Evolutionary conservation across 2,888 invertebrate species (phyloP).

Genomic region (Copidosoma aretas): DNA sequence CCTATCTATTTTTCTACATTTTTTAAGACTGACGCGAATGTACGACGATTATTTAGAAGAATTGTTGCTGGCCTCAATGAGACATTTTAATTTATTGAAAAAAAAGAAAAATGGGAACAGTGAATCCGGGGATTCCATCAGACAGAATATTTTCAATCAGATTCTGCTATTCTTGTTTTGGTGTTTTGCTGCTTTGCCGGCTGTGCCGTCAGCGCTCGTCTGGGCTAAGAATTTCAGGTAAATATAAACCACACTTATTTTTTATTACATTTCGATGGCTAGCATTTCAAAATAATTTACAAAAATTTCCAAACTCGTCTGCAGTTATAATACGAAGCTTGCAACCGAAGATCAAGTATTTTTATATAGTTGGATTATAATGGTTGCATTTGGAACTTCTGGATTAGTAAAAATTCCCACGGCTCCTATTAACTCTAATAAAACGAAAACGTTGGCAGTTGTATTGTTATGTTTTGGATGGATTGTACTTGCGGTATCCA

Average conservation of each 20-base stretch:
- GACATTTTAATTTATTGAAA: constrained; percentile 62
- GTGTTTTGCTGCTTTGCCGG: constrained; percentile 71
- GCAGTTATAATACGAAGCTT: constrained; percentile 53
- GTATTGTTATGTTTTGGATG: constrained; percentile 53
- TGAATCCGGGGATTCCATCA: constrained; percentile 43
- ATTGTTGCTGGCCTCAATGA: constrained; percentile 65
- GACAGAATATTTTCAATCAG: constrained; percentile 71
- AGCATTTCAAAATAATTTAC: constrained; percentile 1
- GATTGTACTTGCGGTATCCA: constrained; percentile 50
- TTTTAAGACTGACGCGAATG: constrained; percentile 73
- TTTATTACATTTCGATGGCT: background rate
- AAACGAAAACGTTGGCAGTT: constrained; percentile 48
- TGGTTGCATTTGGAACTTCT: constrained; percentile 52
- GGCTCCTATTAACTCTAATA: constrained; percentile 33
- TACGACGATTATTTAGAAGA: constrained; percentile 79
- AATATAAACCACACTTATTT: constrained; percentile 41
- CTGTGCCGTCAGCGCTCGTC: constrained; percentile 75
- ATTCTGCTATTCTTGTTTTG: constrained; percentile 76
- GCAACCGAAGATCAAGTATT: constrained; percentile 55
- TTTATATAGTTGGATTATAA: constrained; percentile 53
- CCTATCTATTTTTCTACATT: constrained; percentile 54
- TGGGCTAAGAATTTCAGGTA: constrained; percentile 85
- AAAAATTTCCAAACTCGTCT: constrained; percentile 13
- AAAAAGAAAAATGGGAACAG: constrained; percentile 41
- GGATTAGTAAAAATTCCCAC: constrained; percentile 49